phyloP scores from a whole-genome alignment of 2,113 vertebrate species.

The Anas platyrhynchos region DNA sequence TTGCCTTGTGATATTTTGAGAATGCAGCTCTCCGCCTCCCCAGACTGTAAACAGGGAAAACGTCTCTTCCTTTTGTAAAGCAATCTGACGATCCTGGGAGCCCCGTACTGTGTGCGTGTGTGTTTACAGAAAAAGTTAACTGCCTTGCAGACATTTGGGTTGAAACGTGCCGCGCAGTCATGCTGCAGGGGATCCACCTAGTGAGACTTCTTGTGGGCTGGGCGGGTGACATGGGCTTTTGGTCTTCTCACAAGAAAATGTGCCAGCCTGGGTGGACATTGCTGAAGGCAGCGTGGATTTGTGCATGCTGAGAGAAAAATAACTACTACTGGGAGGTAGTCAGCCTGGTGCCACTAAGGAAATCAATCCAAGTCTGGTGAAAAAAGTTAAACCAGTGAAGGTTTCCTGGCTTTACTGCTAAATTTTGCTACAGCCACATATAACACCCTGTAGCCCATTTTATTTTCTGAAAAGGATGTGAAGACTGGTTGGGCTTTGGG shows the following conservation, averaged over 20 bases:
- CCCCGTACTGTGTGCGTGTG: rapidly evolving
- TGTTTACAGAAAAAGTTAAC: background rate
- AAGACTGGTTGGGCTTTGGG: background rate
- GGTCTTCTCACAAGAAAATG: background rate
- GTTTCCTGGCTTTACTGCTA: background rate
- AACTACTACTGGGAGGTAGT: background rate
- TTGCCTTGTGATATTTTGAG: background rate
- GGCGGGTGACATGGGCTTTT: background rate
- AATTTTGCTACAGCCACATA: background rate
- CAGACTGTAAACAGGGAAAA: background rate
- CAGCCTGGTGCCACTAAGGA: background rate
- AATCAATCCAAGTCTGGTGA: background rate
- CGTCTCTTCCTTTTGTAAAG: background rate
- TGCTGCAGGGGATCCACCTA: background rate
- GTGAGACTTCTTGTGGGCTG: background rate
- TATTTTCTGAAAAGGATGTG: background rate
- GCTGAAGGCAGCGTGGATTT: background rate
- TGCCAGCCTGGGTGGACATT: background rate
- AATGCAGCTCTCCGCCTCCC: background rate
- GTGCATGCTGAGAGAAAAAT: background rate
- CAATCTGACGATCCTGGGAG: background rate
- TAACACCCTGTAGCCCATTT: background rate
- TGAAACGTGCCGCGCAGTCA: background rate
- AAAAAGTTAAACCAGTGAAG: background rate
- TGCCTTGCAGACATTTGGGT: background rate